Base-by-base conservation (phyloP, 1,140 invertebrate species). In the Harlomillsia oculata region DNA sequence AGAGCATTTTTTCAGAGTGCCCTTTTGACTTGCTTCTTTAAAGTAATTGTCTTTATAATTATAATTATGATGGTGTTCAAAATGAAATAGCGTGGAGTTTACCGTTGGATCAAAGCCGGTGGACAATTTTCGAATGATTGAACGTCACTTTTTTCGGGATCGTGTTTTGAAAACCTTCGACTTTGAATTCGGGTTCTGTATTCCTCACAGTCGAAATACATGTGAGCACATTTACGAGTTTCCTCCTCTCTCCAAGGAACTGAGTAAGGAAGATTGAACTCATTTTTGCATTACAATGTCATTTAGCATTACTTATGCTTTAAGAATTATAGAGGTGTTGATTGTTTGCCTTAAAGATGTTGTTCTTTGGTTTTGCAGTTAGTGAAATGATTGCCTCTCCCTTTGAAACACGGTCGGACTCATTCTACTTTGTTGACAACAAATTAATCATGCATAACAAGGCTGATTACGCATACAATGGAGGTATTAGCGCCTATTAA, bases 191-290 rank as follows among this genome's bases (percentile, higher is more conserved):
- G 94, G 94, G 40, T 99, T 97, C 73, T 97, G 94, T 69, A 97
- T 99, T 74, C 95, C 95, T 26, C 89, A 93, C 70, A 97, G 91
- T 60, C 84, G 85, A 67, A 99, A 98, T 70, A 95, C 93, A 5
- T 96, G 93, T 72, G 95, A 99, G 76, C 95, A 98, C 73, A 98
- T 99, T 74, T 99, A 99, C 73, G 91, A 97, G 73, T 97, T 99
- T 78, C 95, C 95, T 34, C 79, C 82, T 45, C 75, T 99, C 60
- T 81, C 84, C 64, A 74, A 82, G 41, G 84, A 92, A 69, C 75
- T 94, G 68, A 84, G 93, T 97, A 80, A 81, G 78, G 72, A 34
- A 30, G 37, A 1, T 5, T n/a, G 18, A 21, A 44, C 18, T 44
- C 4, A 25, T 44, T 44, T 44, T 25, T 44, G 41, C 21, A 40